A percentile compares a stretch with the other conserved stretches of the same genome.
Evolutionary conservation across 2,113 vertebrate species (phyloP).

Genomic region (Piprites chloris): DNA sequence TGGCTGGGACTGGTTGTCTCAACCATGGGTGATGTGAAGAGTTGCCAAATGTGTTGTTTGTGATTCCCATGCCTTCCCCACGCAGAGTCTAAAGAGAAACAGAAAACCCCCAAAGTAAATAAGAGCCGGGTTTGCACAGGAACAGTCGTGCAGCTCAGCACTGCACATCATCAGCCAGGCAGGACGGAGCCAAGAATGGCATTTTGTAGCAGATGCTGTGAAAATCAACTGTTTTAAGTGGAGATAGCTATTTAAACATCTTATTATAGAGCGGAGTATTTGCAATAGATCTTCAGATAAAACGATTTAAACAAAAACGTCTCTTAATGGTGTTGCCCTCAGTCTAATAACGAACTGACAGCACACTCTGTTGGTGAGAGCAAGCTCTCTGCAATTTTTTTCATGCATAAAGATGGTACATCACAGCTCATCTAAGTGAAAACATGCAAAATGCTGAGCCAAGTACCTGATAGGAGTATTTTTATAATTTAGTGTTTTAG

Average conservation of each 20-base stretch:
- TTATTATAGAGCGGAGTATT: not conserved
- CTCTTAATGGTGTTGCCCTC: not conserved
- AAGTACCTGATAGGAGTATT: not conserved
- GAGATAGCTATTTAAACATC: slow-evolving; percentile 12
- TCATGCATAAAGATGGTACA: not conserved
- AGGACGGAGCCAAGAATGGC: not conserved
- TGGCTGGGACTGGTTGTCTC: not conserved
- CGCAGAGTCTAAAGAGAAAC: slow-evolving; percentile 5
- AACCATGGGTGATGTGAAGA: not conserved
- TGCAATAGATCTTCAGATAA: slow-evolving; percentile 5
- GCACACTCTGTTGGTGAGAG: slow-evolving; percentile 26
- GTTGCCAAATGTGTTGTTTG: not conserved
- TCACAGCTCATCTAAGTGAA: not conserved
- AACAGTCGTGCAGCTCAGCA: not conserved
- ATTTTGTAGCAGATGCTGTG: slow-evolving; percentile 23
- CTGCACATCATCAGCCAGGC: not conserved
- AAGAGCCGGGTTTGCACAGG: not conserved
- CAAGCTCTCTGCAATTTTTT: not conserved
- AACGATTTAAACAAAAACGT: not conserved
- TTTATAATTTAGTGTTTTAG: not conserved
- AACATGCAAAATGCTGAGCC: not conserved
- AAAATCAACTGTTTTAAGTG: not conserved
- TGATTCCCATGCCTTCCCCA: slow-evolving; percentile 31
- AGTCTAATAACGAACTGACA: not conserved
- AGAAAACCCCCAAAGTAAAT: slow-evolving; percentile 19